Evolutionary conservation across 2,888 invertebrate genomes (phyloP).

Genomic region (Leucophora obtusa): DNA sequence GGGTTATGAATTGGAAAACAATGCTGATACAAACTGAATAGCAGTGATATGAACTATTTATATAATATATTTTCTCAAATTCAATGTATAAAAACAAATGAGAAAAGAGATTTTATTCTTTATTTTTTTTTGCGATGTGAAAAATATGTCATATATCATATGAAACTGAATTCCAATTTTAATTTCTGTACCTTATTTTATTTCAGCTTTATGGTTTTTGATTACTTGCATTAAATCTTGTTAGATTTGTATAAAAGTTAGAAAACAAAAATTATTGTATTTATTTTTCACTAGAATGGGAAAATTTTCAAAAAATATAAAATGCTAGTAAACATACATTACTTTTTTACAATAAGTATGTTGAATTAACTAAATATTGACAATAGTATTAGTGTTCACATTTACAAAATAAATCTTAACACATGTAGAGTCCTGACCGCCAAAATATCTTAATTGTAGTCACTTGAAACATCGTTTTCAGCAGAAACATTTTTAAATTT

Average conservation of each 20-base stretch:
- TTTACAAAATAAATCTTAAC: too few species aligned
- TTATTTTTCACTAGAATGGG: too few species aligned
- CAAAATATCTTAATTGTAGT: too few species aligned
- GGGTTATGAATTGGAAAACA: slow-evolving; percentile 31
- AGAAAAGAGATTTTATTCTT: background rate
- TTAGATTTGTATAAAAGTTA: too few species aligned
- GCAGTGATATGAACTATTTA: background rate
- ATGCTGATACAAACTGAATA: slow-evolving; percentile 26
- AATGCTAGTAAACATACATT: background rate
- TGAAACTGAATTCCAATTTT: background rate
- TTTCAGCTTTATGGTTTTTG: background rate
- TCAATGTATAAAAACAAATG: background rate
- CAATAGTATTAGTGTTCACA: background rate
- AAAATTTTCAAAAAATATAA: background rate
- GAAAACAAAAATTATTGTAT: too few species aligned
- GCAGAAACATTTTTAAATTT: too few species aligned
- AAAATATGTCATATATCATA: background rate
- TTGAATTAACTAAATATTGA: background rate
- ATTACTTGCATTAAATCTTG: too few species aligned
- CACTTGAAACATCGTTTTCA: too few species aligned
- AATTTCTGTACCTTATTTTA: background rate
- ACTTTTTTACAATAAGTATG: background rate
- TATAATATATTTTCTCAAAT: background rate
- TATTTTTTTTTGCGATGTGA: background rate
- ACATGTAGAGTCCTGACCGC: too few species aligned